A percentile compares a stretch with the other conserved stretches of the same genome.
phyloP scores from a whole-genome alignment of 2,888 invertebrate species.

The Dryococelus australis region DNA sequence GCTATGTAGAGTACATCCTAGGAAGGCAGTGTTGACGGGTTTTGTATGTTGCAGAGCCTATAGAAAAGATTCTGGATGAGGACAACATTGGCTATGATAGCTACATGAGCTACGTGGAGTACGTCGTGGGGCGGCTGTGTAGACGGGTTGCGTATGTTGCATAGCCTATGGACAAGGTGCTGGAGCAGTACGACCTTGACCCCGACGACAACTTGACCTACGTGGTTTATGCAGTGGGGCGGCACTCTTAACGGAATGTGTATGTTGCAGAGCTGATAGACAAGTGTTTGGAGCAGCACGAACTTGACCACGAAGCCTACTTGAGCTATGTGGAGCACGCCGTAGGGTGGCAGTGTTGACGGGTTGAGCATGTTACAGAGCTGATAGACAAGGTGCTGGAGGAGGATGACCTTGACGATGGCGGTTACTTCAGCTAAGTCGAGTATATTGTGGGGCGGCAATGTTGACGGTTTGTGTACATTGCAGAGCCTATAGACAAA shows the following conservation, averaged over 20 bases:
- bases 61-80: too few species aligned
- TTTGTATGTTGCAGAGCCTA: background rate
- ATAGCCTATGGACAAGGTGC: conserved; percentile 87
- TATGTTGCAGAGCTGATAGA: conserved; percentile 78
- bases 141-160: conserved; percentile 39
- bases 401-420: conserved; percentile 84
- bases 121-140: too few species aligned
- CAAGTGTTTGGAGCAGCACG: conserved; percentile 81
- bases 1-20: too few species aligned
- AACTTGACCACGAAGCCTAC: conserved; percentile 84
- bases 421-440: conserved; percentile 85
- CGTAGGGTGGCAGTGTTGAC: conserved; percentile 58
- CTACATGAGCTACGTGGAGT: too few species aligned
- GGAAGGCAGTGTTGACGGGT: too few species aligned
- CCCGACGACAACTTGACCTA: conserved; percentile 88
- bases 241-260: too few species aligned
- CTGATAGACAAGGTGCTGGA: conserved; percentile 84
- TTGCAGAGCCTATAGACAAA: too few species aligned
- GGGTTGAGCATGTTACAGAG: conserved; percentile 69
- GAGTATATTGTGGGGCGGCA: conserved; percentile 71
- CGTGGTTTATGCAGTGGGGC: conserved; percentile 72
- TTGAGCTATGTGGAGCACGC: conserved; percentile 85
- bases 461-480: background rate
- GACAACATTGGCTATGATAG: too few species aligned
- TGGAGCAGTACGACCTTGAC: conserved; percentile 83